Base-by-base conservation (phyloP, 2,888 invertebrate genomes). In the Bombylius discolor region DNA sequence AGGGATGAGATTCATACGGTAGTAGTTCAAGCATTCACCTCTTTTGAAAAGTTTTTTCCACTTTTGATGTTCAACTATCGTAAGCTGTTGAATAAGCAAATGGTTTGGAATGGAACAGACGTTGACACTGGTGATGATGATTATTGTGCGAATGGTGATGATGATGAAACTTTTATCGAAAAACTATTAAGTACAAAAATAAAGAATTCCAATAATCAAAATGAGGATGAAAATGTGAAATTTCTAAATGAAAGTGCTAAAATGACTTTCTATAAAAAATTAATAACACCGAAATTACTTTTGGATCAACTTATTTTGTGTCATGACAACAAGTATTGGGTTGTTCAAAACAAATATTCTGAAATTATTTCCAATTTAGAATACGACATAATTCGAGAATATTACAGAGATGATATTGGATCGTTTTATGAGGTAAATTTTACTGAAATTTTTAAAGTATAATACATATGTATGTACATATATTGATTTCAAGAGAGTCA, bases 291-390 rank as follows among this genome's bases (percentile, higher is more conserved):
- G 44, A 72, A 73, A 72, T 67, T 72, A 65, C 68, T 73, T 61
- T 67, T 73, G 66, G 69, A 64, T 65, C 70, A 72, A 71, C 70
- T 73, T 66, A 70, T 70, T 61, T 67, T 71, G 58, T 73, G 71
- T 64, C 67, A 68, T 65, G 68, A 72, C 65, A 74, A 74, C 68
- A 74, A 72, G 70, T 74, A 74, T 69, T 74, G 74, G 74, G 67
- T 74, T 65, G 73, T 74, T 63, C 73, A 73, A 66, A 73, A 73
- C 70, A 74, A 74, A 70, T 74, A 73, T 65, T 69, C 71, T 60
- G 74, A 73, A 66, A 71, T 74, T 67, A 70, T 73, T 66, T 70
- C 73, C 60, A 74, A 71, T 68, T 70, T 74, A 64, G 68, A 72
- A 69, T 72, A 69, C 66, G 65, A 68, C 63, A 65, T 66, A 52